Percentiles rank a stretch among this genome's conserved stretches.
These are phyloP conservation scores for Pandion haliaetus DNA, from an alignment of 2,113 vertebrate genomes.

Conservation along the genomic window DNA sequence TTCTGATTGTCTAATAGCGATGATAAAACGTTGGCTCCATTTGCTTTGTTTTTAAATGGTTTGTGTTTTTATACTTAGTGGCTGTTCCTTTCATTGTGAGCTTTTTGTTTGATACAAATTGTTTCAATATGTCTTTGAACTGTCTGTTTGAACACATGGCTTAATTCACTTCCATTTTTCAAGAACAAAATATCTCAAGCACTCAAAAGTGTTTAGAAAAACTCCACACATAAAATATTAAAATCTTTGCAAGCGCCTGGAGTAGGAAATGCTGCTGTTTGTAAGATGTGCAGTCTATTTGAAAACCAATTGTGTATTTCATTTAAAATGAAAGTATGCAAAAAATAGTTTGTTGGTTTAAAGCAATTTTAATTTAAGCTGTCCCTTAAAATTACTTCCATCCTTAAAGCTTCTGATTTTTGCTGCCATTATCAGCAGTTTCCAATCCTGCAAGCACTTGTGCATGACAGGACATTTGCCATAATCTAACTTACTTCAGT, in stretches of 20 bases:
- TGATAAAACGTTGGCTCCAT: background rate
- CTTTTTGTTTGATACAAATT: slow-evolving; percentile 32
- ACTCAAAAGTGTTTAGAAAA: slow-evolving; percentile 29
- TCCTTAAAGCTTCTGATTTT: background rate
- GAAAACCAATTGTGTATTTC: background rate
- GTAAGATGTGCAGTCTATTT: background rate
- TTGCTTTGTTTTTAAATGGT: background rate
- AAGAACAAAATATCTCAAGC: background rate
- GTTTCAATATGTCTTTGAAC: slow-evolving; percentile 35
- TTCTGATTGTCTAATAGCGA: background rate
- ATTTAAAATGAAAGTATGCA: background rate
- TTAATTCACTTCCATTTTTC: slow-evolving; percentile 38
- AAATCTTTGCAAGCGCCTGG: background rate
- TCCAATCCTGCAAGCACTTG: background rate
- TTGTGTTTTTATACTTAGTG: background rate
- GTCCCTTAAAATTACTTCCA: background rate
- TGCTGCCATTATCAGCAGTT: background rate
- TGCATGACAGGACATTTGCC: background rate
- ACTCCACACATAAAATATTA: background rate
- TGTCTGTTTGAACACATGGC: background rate
- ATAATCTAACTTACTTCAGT: background rate
- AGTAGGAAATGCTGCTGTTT: background rate
- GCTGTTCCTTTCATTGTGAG: background rate
- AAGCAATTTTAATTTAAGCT: background rate
- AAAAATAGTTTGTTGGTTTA: background rate